Base-by-base conservation (phyloP, 2,113 vertebrate species). In the Pachyramphus minor region DNA sequence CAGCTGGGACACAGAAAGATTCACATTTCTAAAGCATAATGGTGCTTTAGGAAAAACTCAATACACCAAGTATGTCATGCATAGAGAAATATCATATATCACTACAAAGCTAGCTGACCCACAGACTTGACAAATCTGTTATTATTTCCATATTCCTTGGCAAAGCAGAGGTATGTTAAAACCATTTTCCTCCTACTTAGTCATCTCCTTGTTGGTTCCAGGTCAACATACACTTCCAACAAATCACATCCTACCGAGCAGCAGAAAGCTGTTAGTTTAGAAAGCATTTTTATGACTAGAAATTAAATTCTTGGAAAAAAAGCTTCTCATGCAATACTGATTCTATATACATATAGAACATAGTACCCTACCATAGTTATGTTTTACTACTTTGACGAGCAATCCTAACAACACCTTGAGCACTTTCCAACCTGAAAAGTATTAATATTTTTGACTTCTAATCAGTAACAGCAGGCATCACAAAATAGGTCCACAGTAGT, bases 111-210 rank as follows among this genome's bases (percentile, higher is more conserved):
- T 84, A 27, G 91, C 69, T 94, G 87, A 95, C 58, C 94, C 81
- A 96, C 58, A 58, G 87, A 73, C 87, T 87, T 85, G 74, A 96
- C 91, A 91, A 91, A 96, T 96, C 89, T 87, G 71, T 94, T 94
- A 94, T 95, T 96, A 87, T 94, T 97, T 95, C 95, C 94, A 91
- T 93, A 95, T 58, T 89, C 81, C 74, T 87, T 96, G 87, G 94
- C 94, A 97, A 91, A 82, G 87, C 66, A 82, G 53, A 93, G 74
- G 84, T 87, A 93, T 66, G 91, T 94, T 96, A 96, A 95, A 96
- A 94, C 77, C 87, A 95, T 96, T 95, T 91, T 87, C 89, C 87
- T 93, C 77, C 91, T 94, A 81, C 86, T 92, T 96, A 96, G 94
- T 97, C 95, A 94, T 95, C 96, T 87, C 74, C 66, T 94, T 79